Base-by-base conservation (phyloP, 2,797 vertebrate genomes). In the Streptopelia turtur region DNA sequence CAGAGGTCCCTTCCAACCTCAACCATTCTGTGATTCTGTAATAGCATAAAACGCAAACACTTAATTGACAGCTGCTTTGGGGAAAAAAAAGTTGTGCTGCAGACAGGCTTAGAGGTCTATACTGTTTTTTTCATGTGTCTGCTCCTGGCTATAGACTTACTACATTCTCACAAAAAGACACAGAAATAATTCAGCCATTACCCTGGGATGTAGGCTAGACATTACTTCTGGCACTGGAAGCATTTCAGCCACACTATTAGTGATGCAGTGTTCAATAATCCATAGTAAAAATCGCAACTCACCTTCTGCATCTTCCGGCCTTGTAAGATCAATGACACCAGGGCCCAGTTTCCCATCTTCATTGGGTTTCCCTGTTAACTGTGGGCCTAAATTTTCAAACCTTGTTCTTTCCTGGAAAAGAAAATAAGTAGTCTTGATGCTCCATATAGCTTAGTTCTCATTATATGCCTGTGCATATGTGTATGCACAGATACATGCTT, bases 231-330 rank as follows among this genome's bases (percentile, higher is more conserved):
- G 35, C 39, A 65, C 28, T 43, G 39, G 86, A 55, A 95, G 55
- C 45, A 45, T 70, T 94, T 83, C 63, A 93, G 43, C 37, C 16
- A 17, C 41, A 72, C 14, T 31, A 23, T 64, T 77, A 72, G 80
- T 50, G 50, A 37, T 63, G 56, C 21, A 30, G 50, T 22, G 45
- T 39, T 88, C 78, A 68, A 49, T 14, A 92, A 72, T 6, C 25
- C n/a, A 7, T 10, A 72, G 21, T 49, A 16, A 39, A 92, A 88
- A 90, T 33, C 87, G 61, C 60, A 90, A 98, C 98, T 99, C 98
- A 99, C 99, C 99, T 68, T 99, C 99, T 52, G 99, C 98, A 86
- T 99, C 99, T 97, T 99, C 99, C n/a, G 99, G 99, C 96, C 99
- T 98, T 90, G 99, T 99, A 71, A 99, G 99, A 96, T 99, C 99